Evolutionary conservation across 2,797 vertebrate genomes (phyloP).

Genomic region (Pseudochaenichthys georgianus): DNA sequence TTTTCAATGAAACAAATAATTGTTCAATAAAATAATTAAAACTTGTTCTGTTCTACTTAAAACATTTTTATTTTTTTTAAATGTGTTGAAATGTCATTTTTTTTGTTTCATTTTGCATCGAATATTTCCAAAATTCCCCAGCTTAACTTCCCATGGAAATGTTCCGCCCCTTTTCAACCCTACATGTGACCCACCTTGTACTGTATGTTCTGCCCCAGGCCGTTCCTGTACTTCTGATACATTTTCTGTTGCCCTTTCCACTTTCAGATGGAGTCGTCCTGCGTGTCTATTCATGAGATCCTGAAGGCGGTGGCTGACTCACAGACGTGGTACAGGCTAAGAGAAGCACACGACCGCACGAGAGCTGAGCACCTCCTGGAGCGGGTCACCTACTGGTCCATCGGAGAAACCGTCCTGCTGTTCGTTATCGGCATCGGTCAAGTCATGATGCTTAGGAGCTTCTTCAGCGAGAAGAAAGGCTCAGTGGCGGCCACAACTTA

Average conservation of each 20-base stretch:
- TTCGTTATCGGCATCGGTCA: slow-evolving; percentile 90
- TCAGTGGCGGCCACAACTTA: slow-evolving; percentile 79
- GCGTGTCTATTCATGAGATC: slow-evolving; percentile 90
- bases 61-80: too few relatives aligned
- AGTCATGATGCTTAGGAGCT: slow-evolving; percentile 92
- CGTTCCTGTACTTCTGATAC: not conserved
- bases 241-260: slow-evolving; percentile 4
- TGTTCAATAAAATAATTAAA: too few relatives aligned
- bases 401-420: slow-evolving; percentile 89
- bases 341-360: slow-evolving; percentile 89
- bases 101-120: too few relatives aligned
- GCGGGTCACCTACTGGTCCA: slow-evolving; percentile 90
- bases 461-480: slow-evolving; percentile 89
- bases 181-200: not conserved
- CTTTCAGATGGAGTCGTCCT: slow-evolving; percentile 90
- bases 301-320: slow-evolving; percentile 89
- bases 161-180: too few relatives aligned
- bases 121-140: too few relatives aligned
- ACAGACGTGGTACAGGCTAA: slow-evolving; percentile 90
- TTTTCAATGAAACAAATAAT: too few relatives aligned
- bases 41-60: too few relatives aligned
- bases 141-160: too few relatives aligned
- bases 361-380: slow-evolving; percentile 87
- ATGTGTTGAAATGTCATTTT: too few relatives aligned
- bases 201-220: not conserved